These are phyloP conservation scores for Balanococcus diminutus DNA, from an alignment of 2,888 invertebrate species.

Conservation along the genomic window DNA sequence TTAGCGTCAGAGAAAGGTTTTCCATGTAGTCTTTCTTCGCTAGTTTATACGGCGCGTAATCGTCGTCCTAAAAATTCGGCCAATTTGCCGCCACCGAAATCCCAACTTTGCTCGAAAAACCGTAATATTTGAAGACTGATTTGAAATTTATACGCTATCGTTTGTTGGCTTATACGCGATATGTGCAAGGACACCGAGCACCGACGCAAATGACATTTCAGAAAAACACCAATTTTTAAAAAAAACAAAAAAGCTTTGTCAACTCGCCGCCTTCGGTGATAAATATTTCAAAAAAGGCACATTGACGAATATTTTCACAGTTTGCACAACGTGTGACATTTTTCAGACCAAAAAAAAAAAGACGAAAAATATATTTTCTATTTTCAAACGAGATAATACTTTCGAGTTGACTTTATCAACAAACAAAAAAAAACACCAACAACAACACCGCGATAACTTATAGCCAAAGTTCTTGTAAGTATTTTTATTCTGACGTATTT, in stretches of 20 bases:
- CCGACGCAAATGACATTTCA: neutral
- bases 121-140: neutral
- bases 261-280: neutral
- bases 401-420: neutral
- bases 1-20: slow-evolving; percentile 43
- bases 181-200: neutral
- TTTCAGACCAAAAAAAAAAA: neutral
- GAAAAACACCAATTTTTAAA: neutral
- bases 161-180: neutral
- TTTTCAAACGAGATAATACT: neutral
- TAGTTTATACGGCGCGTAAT: neutral
- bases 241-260: too few relatives aligned
- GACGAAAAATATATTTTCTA: neutral
- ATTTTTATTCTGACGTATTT: neutral
- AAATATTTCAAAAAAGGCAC: neutral
- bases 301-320: neutral
- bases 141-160: neutral
- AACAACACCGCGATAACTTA: neutral
- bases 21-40: slow-evolving; percentile 23
- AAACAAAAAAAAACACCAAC: too few relatives aligned
- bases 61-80: slow-evolving; percentile 27
- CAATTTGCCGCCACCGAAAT: slow-evolving; percentile 16
- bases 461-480: neutral
- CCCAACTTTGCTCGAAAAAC: neutral
- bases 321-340: neutral